Evolutionary conservation across 2,888 invertebrate species (phyloP).

Genomic region (Omphaloscelis lunosa): DNA sequence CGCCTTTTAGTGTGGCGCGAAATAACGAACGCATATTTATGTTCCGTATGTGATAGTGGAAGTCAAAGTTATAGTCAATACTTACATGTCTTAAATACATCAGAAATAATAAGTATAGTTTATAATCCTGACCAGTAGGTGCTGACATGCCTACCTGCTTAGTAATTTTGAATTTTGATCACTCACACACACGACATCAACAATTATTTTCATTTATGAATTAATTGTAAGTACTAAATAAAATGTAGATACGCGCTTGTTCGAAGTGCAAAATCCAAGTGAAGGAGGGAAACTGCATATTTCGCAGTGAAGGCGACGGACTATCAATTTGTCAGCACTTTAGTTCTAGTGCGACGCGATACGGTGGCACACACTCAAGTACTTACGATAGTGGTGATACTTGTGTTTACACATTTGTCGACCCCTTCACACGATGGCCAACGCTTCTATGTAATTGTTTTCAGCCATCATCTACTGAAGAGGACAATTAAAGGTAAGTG

Average conservation of each 20-base stretch:
- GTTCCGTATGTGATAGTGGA: not conserved
- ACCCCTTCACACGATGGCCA: conserved; percentile 11
- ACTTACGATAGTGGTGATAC: conserved; percentile 3
- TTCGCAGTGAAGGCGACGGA: not conserved
- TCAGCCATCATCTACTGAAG: not conserved
- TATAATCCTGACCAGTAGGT: not conserved
- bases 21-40: not conserved
- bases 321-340: conserved; percentile 26
- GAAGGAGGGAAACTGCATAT: conserved; percentile 6
- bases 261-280: not conserved
- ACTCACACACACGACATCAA: not conserved
- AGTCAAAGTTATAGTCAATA: not conserved
- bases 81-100: not conserved
- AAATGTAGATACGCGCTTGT: not conserved
- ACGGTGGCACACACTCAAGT: conserved; percentile 20
- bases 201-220: not conserved
- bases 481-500: not conserved
- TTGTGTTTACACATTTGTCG: conserved; percentile 28
- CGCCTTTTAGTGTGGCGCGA: conserved; percentile 1
- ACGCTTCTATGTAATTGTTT: conserved; percentile 8
- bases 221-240: not conserved
- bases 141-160: not conserved
- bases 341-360: conserved; percentile 19
- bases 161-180: not conserved
- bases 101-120: conserved; percentile 6